These are phyloP conservation scores for Callospermophilus lateralis DNA, from an alignment of 2,113 vertebrate genomes.

Conservation along the genomic window DNA sequence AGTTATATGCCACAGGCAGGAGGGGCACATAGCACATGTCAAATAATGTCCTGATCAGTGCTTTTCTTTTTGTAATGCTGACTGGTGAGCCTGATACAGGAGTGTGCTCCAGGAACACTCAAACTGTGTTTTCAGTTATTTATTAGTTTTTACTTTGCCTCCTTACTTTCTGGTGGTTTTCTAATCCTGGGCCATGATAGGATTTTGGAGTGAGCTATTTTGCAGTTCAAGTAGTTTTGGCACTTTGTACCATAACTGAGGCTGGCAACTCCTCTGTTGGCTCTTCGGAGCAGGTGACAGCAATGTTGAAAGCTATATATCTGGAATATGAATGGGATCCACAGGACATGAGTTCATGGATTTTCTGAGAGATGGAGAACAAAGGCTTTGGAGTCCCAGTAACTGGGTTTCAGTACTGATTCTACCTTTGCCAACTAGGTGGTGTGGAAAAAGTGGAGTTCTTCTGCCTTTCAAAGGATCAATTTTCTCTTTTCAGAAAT, in stretches of 20 bases:
- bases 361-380: neutral
- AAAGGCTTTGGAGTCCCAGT: neutral
- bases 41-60: neutral
- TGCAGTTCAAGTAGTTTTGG: neutral
- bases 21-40: neutral
- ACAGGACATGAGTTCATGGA: rapidly evolving
- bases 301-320: neutral
- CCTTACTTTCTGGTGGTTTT: neutral
- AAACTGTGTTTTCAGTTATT: neutral
- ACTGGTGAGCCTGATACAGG: neutral
- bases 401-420: neutral
- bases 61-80: neutral
- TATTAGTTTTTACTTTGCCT: neutral
- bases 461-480: neutral
- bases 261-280: neutral
- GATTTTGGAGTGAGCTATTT: neutral
- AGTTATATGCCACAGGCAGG: neutral
- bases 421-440: neutral
- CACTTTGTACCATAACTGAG: neutral
- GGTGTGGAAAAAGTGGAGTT: neutral
- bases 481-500: neutral
- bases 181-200: neutral
- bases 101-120: neutral
- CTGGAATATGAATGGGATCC: neutral
- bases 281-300: neutral